Evolutionary conservation across 2,888 invertebrate species (phyloP), one percentile per base, ranked within the genome.

Genomic region (Ctena decussata): DNA sequence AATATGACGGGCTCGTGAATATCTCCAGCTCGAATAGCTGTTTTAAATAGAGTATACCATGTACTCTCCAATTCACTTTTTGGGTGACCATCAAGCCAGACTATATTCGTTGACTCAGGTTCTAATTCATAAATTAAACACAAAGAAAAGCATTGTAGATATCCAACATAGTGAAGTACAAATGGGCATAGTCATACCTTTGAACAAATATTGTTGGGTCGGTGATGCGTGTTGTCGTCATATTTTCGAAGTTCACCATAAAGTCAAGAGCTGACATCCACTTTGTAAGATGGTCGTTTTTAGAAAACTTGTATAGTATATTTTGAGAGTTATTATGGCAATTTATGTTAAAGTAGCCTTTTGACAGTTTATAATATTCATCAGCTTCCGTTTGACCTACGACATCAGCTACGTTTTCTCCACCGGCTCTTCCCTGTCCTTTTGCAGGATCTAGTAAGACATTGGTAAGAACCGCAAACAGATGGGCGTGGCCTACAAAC

Each of bases 171-270:
- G 93, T 92, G 76, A 93, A 93, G 78, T 94, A 94, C 11, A 94
- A 44, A 76, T 94, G 94, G 15, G 88, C 94, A 80, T 94, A 94
- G 65, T 94, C 94, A 75, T 92, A 93, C 21, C 94, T 78, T 44
- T 84, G 80, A 8, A 93, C 81, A 35, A 91, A 92, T 37, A 93
- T 81, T 2, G 92, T 93, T 35, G 89, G 71, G 15, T 49, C 49
- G 3, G 15, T 21, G n/a, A 49, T 49, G 24, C 53, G 53, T 21
- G 11, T 98, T 94, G 98, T 98, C 15, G 69, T 11, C 32, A 27
- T 8, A n/a, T n/a, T n/a, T 30, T 12, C 8, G 6, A 35, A 21
- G 21, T 39, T 71, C n/a, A 24, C 8, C 1, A 11, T 18, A 21
- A n/a, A 37, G 24, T 71, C 12, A n/a, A 37, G 3, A n/a, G 39